Evolutionary conservation across 2,797 vertebrate genomes (phyloP).

Genomic region (Halcyon smyrnensis): DNA sequence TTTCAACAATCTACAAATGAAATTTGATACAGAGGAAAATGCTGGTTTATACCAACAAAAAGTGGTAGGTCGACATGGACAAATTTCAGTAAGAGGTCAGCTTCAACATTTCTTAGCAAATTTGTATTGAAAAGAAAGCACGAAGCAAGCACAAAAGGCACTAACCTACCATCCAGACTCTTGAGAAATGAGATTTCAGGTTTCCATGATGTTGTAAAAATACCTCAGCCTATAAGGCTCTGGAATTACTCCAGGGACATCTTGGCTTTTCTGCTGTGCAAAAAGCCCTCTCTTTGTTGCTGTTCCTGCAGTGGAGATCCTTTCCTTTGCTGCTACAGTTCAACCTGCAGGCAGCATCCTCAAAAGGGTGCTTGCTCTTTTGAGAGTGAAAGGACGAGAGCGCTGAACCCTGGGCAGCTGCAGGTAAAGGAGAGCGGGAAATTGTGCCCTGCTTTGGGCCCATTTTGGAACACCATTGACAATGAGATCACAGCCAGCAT

Average conservation of each 20-base stretch:
- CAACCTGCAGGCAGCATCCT: background rate
- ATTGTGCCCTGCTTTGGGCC: background rate
- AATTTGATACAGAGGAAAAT: background rate
- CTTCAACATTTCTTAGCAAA: background rate
- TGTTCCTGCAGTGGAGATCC: background rate
- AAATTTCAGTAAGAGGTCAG: background rate
- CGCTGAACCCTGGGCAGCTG: background rate
- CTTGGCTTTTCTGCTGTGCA: background rate
- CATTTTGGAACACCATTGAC: background rate
- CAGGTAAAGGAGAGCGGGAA: background rate
- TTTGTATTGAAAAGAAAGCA: background rate
- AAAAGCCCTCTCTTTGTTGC: background rate
- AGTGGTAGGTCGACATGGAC: background rate
- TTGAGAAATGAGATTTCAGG: background rate
- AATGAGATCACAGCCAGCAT: background rate
- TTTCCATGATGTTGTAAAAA: constrained; percentile 21
- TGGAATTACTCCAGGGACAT: constrained; percentile 25
- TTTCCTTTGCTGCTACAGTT: background rate
- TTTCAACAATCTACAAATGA: background rate
- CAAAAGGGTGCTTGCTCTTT: background rate
- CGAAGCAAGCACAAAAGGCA: background rate
- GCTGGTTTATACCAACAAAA: background rate
- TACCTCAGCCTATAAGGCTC: background rate
- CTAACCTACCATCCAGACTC: background rate
- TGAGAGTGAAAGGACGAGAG: fast-evolving